phyloP scores from a whole-genome alignment of 1,140 invertebrate genomes.

The Trissolcus basalis region DNA sequence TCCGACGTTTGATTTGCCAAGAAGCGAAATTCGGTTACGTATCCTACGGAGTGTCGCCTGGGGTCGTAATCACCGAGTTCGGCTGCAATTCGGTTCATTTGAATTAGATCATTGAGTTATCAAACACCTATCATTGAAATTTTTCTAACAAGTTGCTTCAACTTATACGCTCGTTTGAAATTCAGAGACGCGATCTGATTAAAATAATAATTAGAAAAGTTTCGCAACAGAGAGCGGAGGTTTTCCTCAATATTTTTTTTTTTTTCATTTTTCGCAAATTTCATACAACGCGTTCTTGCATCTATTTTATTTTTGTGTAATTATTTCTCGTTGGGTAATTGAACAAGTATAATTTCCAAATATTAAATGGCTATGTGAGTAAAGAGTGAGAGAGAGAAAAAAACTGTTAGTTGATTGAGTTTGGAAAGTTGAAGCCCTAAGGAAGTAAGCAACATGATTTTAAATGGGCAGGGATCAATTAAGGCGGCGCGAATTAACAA shows the following conservation, averaged over 20 bases:
- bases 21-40: conserved; percentile 98
- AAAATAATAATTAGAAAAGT: no score
- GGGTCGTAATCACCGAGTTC: conserved; percentile 98
- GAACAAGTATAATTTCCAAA: no score
- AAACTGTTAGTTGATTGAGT: conserved; percentile 3
- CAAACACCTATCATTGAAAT: conserved; percentile 25
- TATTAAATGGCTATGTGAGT: no score
- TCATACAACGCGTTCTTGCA: no score
- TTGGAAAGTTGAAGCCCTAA: conserved; percentile 3
- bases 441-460: conserved; percentile 21
- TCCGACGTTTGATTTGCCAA: conserved; percentile 94
- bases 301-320: no score
- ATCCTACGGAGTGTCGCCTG: conserved; percentile 90
- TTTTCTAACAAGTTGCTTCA: conserved; percentile 34
- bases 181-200: background rate
- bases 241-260: no score
- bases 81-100: conserved; percentile 80
- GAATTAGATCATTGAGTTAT: conserved; percentile 55
- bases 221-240: no score
- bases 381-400: background rate
- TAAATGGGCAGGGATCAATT: conserved; percentile 43
- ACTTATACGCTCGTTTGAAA: background rate
- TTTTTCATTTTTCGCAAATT: no score
- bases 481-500: conserved; percentile 51
- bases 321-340: no score